Base-by-base conservation (phyloP, 1,140 invertebrate species). In the Caenorhabditis inopinata region DNA sequence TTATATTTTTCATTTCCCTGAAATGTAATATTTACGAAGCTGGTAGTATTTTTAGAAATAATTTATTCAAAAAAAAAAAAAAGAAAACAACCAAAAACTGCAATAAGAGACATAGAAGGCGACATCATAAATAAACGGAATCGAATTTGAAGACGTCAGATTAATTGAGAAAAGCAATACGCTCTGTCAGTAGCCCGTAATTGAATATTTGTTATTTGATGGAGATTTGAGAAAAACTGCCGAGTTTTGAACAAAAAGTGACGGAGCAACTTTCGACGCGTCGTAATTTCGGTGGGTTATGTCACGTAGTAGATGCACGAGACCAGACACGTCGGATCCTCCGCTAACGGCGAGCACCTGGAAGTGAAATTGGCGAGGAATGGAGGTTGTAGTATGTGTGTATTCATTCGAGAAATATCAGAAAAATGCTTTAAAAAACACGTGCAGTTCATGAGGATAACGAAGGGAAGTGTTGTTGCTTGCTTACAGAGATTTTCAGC, bases 251-350 rank as follows among this genome's bases (percentile, higher is more conserved):
- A 68, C 58, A 21, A 68, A 38, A 21, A 68, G 32, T 5, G 58
- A 68, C 1, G 58, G 58, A 38, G 58, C 29, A 23, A 68, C 58
- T 68, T 68, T 68, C 9, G 58, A 68, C 27, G 58, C 58, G 58
- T 68, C 58, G 58, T 68, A 68, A 32, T 68, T 68, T 42, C 58
- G 58, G 27, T 68, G 58, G 1, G 58, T 68, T 42, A 68, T 68
- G 32, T 68, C 58, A 1, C 58, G 58, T 1, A 68, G 58, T 0
- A 68, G 58, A 18, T 68, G 58, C 12, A 68, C 58, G 25, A 68
- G 58, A 21, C 58, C 58, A 35, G 38, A 32, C 23, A 68, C 16
- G 12, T 68, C 58, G 27, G 58, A 68, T 29, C 58, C 58, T 2
- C 58, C 58, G 12, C 58, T 68, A 0, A 68, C 58, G 23, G 58